Base-by-base conservation (phyloP, 2,113 vertebrate genomes). In the Falcunculus frontatus region DNA sequence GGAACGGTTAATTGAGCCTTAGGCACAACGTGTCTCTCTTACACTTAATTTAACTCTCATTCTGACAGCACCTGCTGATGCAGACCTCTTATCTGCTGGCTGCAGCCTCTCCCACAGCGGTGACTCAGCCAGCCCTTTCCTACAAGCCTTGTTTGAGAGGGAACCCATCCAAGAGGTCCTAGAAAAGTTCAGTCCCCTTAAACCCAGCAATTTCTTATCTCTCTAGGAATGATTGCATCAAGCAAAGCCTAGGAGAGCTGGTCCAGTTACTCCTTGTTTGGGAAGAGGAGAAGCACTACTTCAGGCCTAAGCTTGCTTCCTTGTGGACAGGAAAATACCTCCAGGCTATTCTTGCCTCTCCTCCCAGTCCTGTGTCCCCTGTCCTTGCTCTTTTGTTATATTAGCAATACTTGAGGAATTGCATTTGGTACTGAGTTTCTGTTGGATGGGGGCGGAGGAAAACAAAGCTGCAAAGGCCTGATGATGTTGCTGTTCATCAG, bases 81-180 rank as follows among this genome's bases (percentile, higher is more conserved):
- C 63, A 95, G 65, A 77, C 35, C 39, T 75, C 87, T 88, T 37
- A 87, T 90, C 80, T 94, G 56, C 76, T 62, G 46, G n/a, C 56
- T 75, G 53, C 74, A 91, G 44, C 44, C 77, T 89, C 93, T 95
- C 41, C 49, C 7, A 1, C 53, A 64, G 65, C 30, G 0, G 0
- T 60, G 81, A 94, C 57, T 87, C 87, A 93, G 74, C 11, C 1
- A 0, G 17, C 44, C 37, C 44, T 79, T 69, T 88, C 41, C 35
- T 72, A 47, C n/a, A 23, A 41, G 62, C 30, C 69, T 87, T 67
- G 35, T 49, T 82, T 56, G 62, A 91, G 52, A 0, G 0, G 62
- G 50, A 84, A 35, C 25, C 39, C 41, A n/a, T 72, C 57, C 77
- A 84, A 68, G n/a, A 75, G 35, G 11, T 33, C 35, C 29, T 56